Conservation (phyloP, 2,888 invertebrate species). For the Drosophila birchii region DNA sequence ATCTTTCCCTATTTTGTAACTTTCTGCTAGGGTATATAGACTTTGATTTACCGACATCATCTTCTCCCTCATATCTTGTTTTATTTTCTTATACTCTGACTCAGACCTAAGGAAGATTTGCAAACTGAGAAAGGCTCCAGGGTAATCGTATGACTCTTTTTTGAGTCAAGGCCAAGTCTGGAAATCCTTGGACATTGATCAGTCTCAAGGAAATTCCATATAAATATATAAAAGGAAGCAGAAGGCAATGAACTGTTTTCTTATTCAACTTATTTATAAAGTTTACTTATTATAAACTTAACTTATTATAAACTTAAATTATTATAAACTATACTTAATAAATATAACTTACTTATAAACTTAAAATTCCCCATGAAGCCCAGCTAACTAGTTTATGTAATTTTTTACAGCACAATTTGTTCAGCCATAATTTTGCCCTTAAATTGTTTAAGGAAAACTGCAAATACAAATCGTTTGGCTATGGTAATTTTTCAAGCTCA, state of each 20-base stretch:
- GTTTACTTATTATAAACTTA: no score
- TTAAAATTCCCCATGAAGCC: neutral
- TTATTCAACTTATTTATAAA: neutral
- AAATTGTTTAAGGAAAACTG: constrained; percentile 5
- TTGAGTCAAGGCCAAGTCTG: constrained; percentile 14
- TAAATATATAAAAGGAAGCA: no score
- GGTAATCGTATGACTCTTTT: neutral
- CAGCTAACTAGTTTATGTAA: neutral
- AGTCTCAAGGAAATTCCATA: neutral
- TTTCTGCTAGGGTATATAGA: neutral
- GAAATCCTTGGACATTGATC: neutral
- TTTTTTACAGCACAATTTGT: constrained; percentile 1
- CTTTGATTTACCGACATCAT: neutral
- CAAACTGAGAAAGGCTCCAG: constrained; percentile 1
- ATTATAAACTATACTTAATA: no score
- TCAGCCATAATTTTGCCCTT: neutral
- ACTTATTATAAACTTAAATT: no score
- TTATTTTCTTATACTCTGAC: constrained; percentile 7
- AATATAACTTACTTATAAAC: no score
- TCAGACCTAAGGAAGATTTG: constrained; percentile 1
- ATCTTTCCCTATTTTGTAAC: neutral
- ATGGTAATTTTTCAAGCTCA: no score
- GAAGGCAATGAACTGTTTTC: neutral
- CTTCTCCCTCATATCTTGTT: neutral
- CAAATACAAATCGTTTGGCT: neutral